Evolutionary conservation across 2,888 invertebrate genomes (phyloP).

Genomic region (Lithophane semibrunnea): DNA sequence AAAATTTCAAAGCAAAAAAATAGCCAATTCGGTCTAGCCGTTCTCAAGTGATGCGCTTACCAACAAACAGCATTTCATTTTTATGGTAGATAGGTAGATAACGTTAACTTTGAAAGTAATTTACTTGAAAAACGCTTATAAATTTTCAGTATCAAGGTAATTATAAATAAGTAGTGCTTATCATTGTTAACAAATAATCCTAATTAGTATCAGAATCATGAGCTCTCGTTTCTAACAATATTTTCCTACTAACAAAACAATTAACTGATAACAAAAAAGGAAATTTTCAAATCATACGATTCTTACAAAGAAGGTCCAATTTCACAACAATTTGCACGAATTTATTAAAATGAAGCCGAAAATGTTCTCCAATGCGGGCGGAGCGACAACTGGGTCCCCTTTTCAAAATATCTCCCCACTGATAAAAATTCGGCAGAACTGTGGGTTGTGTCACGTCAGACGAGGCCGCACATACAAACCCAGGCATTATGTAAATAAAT

Average conservation of each 20-base stretch:
- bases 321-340: conserved; percentile 55
- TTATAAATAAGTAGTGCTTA: neutral
- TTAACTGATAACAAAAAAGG: neutral
- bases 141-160: neutral
- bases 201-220: neutral
- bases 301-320: conserved; percentile 44
- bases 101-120: neutral
- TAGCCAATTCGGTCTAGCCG: neutral
- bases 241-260: conserved; percentile 18
- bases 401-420: conserved; percentile 37
- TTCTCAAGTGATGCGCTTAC: neutral
- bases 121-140: neutral
- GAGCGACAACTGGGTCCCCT: conserved; percentile 22
- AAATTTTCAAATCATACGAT: conserved; percentile 34
- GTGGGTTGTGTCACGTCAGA: conserved; percentile 60
- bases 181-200: neutral
- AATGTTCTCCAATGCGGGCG: conserved; percentile 36
- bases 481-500: conserved; percentile 73
- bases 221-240: conserved; percentile 6
- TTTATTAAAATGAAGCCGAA: conserved; percentile 49
- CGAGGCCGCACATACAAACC: conserved; percentile 54
- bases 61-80: neutral
- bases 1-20: neutral
- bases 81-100: neutral
- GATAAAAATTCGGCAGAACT: conserved; percentile 52